Evolutionary conservation across 2,797 vertebrate genomes (phyloP).

Genomic region (Threskiornis aethiopicus): DNA sequence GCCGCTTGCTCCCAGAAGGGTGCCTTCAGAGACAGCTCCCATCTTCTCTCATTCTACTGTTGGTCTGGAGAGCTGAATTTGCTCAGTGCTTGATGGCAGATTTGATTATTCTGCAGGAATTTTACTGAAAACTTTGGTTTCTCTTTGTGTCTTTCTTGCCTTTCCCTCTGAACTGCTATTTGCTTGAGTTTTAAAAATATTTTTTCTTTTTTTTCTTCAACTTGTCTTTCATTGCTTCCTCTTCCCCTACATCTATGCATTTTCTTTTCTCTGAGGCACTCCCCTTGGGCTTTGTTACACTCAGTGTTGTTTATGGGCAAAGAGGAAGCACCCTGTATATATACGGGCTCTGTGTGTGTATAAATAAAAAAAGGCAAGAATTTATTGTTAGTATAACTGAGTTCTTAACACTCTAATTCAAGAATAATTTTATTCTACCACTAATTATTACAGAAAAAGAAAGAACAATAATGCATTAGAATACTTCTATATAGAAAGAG

Average conservation of each 20-base stretch:
- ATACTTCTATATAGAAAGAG: not conserved
- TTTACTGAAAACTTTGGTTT: not conserved
- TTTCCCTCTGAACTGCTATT: not conserved
- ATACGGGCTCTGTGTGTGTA: rapidly evolving
- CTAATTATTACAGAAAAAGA: not conserved
- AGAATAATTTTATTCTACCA: not conserved
- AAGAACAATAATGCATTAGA: not conserved
- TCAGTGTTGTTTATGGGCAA: not conserved
- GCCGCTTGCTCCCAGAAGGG: not conserved
- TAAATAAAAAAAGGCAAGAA: not conserved
- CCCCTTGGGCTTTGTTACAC: not conserved
- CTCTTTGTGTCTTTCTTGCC: not conserved
- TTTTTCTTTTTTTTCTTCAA: not conserved
- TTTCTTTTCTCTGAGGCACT: not conserved
- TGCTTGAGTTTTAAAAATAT: not conserved
- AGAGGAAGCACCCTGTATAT: not conserved
- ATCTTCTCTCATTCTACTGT: not conserved
- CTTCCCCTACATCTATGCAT: not conserved
- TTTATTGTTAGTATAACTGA: not conserved
- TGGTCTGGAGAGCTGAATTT: not conserved
- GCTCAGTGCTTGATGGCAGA: not conserved
- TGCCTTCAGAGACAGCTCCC: not conserved
- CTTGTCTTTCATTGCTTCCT: not conserved
- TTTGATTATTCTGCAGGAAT: not conserved
- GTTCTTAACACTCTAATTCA: not conserved